Conservation (phyloP, 2,888 invertebrate species). For the Pterostichus niger region DNA sequence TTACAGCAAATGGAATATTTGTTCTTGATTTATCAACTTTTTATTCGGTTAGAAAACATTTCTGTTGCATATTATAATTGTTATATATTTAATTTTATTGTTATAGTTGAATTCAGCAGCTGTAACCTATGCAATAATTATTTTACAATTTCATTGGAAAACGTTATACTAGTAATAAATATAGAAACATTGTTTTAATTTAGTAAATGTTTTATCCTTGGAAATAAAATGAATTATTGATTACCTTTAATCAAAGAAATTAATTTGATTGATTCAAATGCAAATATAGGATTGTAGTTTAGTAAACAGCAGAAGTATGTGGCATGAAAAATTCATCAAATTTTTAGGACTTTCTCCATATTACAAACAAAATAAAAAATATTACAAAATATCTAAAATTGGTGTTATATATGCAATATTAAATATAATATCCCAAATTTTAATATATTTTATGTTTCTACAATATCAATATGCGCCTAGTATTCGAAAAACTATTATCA, state of each 20-base stretch:
- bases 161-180: not conserved
- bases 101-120: slow-evolving; percentile 13
- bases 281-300: too few species aligned
- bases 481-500: not conserved
- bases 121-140: slow-evolving; percentile 17
- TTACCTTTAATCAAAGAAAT: too few species aligned
- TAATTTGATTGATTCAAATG: too few species aligned
- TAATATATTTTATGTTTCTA: not conserved
- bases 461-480: not conserved
- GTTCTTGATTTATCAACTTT: not conserved
- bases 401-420: not conserved
- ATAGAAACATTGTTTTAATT: too few species aligned
- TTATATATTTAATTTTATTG: not conserved
- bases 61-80: not conserved
- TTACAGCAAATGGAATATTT: slow-evolving; percentile 26
- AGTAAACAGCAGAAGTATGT: too few species aligned
- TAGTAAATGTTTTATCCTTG: too few species aligned
- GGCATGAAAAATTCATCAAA: not conserved
- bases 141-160: slow-evolving; percentile 26
- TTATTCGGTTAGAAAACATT: not conserved
- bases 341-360: not conserved
- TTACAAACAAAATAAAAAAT: not conserved
- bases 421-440: not conserved
- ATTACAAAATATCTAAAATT: not conserved
- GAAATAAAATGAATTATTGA: too few species aligned